Conservation (phyloP, 2,113 vertebrate genomes). For the Bufo bufo region DNA sequence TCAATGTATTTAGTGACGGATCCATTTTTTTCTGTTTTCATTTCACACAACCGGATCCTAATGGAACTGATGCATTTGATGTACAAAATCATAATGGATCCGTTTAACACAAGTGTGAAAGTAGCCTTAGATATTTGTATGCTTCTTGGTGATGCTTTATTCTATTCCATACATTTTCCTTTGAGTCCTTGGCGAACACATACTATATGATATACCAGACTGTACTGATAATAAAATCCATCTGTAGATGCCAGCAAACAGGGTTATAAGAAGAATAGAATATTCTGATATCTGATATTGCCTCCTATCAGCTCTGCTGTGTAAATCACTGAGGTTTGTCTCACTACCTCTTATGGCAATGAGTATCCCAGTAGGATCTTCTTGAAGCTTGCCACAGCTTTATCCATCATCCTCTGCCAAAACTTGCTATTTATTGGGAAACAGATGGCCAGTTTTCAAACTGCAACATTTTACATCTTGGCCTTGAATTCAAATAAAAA, state of each 20-base stretch:
- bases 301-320: not conserved
- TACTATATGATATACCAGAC: not conserved
- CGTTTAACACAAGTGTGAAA: too few species aligned
- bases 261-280: not conserved
- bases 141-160: not conserved
- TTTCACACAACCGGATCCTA: too few species aligned
- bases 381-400: not conserved
- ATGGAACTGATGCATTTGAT: too few species aligned
- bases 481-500: constrained; percentile 39
- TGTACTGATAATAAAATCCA: not conserved
- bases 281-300: not conserved
- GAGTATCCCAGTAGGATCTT: constrained; percentile 10
- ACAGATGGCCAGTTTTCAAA: constrained; percentile 39
- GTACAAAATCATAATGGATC: too few species aligned
- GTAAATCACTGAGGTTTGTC: not conserved
- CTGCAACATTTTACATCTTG: constrained; percentile 37
- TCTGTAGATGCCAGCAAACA: not conserved
- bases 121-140: not conserved
- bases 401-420: constrained; percentile 46
- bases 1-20: too few species aligned
- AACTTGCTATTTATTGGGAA: constrained; percentile 17
- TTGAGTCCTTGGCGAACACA: not conserved
- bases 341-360: not conserved
- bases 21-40: too few species aligned
- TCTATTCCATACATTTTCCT: not conserved